Conservation (phyloP, 2,797 vertebrate species). For the Peromyscus eremicus region DNA sequence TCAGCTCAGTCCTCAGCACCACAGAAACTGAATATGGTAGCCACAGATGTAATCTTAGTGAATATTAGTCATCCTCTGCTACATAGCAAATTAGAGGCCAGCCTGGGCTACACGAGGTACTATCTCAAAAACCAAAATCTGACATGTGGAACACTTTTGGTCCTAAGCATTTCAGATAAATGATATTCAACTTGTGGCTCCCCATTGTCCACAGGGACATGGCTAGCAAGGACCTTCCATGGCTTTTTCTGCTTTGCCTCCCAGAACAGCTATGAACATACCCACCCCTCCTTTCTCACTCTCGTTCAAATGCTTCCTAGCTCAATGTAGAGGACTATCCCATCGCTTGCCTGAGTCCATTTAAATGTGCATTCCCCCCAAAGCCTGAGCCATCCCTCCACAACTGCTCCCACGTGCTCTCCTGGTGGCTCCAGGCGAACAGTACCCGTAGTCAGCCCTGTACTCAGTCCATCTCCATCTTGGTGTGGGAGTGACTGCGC, state of each 20-base stretch:
- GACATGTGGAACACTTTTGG: background rate
- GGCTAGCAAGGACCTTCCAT: background rate
- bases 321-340: background rate
- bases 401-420: background rate
- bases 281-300: background rate
- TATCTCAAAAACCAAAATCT: background rate
- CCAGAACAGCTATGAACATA: background rate
- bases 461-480: background rate
- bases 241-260: constrained; percentile 1
- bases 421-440: background rate
- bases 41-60: background rate
- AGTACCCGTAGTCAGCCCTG: background rate
- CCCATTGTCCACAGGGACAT: background rate
- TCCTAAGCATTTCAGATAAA: background rate
- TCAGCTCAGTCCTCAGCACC: background rate
- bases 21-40: background rate
- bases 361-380: background rate
- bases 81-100: background rate
- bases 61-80: background rate
- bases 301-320: background rate
- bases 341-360: background rate
- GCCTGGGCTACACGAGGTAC: background rate
- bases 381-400: background rate
- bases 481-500: background rate
- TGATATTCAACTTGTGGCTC: background rate